Evolutionary conservation across 2,888 invertebrate species (phyloP).

Genomic region (Eugnorisma glareosa): DNA sequence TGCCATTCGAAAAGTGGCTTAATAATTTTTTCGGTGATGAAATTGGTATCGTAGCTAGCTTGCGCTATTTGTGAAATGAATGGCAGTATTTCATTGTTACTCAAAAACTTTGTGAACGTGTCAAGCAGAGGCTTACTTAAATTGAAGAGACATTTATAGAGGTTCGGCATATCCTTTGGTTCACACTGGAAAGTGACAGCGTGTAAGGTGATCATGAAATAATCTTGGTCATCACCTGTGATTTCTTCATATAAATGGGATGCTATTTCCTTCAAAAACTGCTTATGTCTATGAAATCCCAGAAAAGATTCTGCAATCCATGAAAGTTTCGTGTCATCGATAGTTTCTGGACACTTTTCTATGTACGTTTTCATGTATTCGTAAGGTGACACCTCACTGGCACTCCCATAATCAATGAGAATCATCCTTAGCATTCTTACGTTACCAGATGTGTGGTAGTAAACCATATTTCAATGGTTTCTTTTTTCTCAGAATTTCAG

Average conservation of each 20-base stretch:
- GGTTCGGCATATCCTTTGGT: constrained; percentile 75
- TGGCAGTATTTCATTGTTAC: constrained; percentile 84
- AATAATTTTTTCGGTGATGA: constrained; percentile 87
- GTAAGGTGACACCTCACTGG: constrained; percentile 78
- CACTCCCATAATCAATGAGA: constrained; percentile 76
- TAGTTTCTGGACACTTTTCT: constrained; percentile 81
- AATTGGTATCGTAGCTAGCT: constrained; percentile 86
- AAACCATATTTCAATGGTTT: constrained; percentile 81
- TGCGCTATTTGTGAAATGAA: constrained; percentile 87
- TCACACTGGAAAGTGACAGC: constrained; percentile 81
- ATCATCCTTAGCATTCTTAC: constrained; percentile 83
- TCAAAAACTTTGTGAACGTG: constrained; percentile 83
- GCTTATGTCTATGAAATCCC: constrained; percentile 80
- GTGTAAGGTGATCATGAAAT: constrained; percentile 81
- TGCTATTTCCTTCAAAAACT: constrained; percentile 78
- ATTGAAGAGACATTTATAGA: constrained; percentile 86
- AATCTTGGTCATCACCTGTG: constrained; percentile 79
- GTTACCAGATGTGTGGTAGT: constrained; percentile 84
- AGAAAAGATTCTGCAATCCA: constrained; percentile 85
- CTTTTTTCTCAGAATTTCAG: constrained; percentile 64
- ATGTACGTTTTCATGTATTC: constrained; percentile 85
- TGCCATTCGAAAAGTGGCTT: constrained; percentile 87
- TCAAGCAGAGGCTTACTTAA: constrained; percentile 81
- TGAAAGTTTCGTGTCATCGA: constrained; percentile 80
- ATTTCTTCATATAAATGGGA: constrained; percentile 77